A percentile compares a stretch with the other conserved stretches of the same genome.
phyloP scores from a whole-genome alignment of 2,888 invertebrate species.

The Eupeodes latifasciatus region DNA sequence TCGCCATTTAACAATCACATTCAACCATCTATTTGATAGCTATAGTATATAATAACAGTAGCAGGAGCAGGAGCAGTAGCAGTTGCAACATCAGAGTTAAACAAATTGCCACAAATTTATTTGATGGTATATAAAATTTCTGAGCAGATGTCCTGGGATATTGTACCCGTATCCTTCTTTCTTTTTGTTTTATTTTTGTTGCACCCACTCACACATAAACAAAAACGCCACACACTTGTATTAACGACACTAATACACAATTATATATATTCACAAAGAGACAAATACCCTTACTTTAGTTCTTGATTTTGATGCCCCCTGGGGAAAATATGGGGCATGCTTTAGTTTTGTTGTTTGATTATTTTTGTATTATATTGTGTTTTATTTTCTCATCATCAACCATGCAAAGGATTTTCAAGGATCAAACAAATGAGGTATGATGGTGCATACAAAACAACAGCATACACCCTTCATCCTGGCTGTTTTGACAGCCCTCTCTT shows the following conservation, averaged over 20 bases:
- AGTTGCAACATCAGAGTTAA: slow-evolving; percentile 47
- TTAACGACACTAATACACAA: slow-evolving; percentile 39
- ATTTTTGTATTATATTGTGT: slow-evolving; percentile 2
- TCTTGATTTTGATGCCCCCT: background rate
- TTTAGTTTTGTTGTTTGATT: slow-evolving; percentile 29
- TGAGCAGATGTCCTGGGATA: slow-evolving; percentile 59
- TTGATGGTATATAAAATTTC: slow-evolving; percentile 55
- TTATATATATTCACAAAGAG: background rate
- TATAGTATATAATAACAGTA: background rate
- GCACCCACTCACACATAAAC: slow-evolving; percentile 13
- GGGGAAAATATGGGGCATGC: background rate
- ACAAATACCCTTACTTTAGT: slow-evolving; percentile 33
- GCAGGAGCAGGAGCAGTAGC: slow-evolving; percentile 38
- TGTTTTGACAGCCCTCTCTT: background rate
- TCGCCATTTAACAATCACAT: slow-evolving; percentile 50
- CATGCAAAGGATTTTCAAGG: slow-evolving; percentile 41
- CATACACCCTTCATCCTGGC: background rate
- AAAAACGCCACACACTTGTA: slow-evolving; percentile 12
- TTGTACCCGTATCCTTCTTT: slow-evolving; percentile 12
- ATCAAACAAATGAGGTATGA: slow-evolving; percentile 55
- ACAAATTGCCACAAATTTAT: slow-evolving; percentile 74
- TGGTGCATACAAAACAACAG: slow-evolving; percentile 32
- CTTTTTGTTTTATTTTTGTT: background rate
- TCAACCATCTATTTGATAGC: slow-evolving; percentile 32
- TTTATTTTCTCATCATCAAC: slow-evolving; percentile 5